Base-by-base conservation (phyloP, 2,797 vertebrate genomes). In the Nothura maculosa region DNA sequence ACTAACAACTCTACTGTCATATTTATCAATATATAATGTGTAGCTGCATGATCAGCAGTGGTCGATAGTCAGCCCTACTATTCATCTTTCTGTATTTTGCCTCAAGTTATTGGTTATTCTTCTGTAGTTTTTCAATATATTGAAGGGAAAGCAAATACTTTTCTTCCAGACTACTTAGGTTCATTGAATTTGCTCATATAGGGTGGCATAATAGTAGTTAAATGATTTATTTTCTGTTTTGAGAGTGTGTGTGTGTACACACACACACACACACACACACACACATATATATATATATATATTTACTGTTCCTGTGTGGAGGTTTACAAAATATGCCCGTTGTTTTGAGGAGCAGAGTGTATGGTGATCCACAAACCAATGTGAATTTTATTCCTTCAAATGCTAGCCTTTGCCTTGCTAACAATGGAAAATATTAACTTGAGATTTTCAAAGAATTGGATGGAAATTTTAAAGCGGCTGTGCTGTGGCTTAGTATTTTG, bases 81-180 rank as follows among this genome's bases (percentile, higher is more conserved):
- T 76, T 89, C 72, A 21, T 36, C n/a, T 48, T 12, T 50, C 57
- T 58, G 77, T 38, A 47, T 77, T 77, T 72, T 38, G 64, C 73
- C 66, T 50, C 27, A 81, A 85, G 90, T 94, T 90, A 67, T 91
- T 95, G 94, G 72, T 87, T 63, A 18, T 22, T 54, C 16, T 54
- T 70, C 42, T n/a, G 32, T 40, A 38, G 14, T 40, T 62, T 62
- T 38, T 48, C 50, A 76, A 38, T 77, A 38, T 52, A 64, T 20
- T 69, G n/a, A 42, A 70, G 87, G 64, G 43, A 57, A 72, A 64
- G 52, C 64, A 83, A 76, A 58, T 48, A 40, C 21, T 40, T 81
- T 88, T 81, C 32, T 60, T 40, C 45, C 55, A 47, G 24, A 55
- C n/a, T 40, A 30, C 36, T 47, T 47, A 34, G 30, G 30, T 30